Evolutionary conservation across 2,797 vertebrate species (phyloP), one percentile per base, ranked within the genome.

Genomic region (Pagetopsis macropterus): DNA sequence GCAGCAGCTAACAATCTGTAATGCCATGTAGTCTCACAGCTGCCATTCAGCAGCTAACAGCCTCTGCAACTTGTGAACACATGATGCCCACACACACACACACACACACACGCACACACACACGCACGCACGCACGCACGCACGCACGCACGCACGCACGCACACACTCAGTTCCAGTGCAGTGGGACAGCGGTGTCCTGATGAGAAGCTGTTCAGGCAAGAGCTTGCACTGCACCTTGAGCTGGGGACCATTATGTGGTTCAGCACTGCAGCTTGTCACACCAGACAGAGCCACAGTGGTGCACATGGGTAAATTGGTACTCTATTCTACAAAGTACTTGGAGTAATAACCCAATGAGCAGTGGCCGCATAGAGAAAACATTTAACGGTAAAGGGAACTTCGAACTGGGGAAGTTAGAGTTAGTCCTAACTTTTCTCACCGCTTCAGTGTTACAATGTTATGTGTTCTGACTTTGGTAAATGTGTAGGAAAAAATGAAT

Each of bases 181-280:
- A 31, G 58, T 49, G 51, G 67, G 72, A 75, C 62, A 48, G 50
- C 21, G 11, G 50, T 16, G 65, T 70, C 68, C 72, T 76, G 76
- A 78, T 61, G 83, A 74, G 78, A 76, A 75, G 75, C 79, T 57
- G 79, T 48, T 70, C 57, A 67, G 60, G 45, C 79, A 71, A 66
- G 17, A 58, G 31, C 75, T 80, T 61, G 51, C 60, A 11, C 63
- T 73, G 57, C 78, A 68, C 40, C 66, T 55, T 27, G 46, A 52
- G 43, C 69, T 41, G 31, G 43, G 60, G 69, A 65, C 74, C 17
- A 60, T 72, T 65, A 74, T 75, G 70, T 76, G 58, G 19, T 75
- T 75, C 78, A 59, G 73, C 50, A 54, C 50, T 68, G 14, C 62
- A 83, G 74, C 68, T 45, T 6, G 55, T 79, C 74, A 67, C 70